Base-by-base conservation (phyloP, 2,888 invertebrate species). In the Scaeva pyrastri region DNA sequence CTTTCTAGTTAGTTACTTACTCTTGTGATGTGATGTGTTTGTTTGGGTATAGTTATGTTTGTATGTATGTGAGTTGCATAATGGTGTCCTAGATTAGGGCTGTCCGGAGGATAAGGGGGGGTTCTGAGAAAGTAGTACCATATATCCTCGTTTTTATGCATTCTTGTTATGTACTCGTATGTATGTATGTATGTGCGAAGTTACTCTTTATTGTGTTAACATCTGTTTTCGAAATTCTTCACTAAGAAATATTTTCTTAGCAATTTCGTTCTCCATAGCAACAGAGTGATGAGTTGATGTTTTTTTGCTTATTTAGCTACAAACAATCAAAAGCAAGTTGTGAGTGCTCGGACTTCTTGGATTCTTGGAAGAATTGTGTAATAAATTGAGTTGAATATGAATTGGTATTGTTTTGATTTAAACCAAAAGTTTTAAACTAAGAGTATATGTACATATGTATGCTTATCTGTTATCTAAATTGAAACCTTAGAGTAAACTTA, bases 141-240 rank as follows among this genome's bases (percentile, higher is more conserved):
- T 55, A 31, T 31, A 16, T 55, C 26, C 31, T 31, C 2, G 11
- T 56, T 31, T 55, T 16, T 31, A 16, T 31, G 11, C 31, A 31
- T 26, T 16, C 31, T n/a, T n/a, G 10, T 55, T 23, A 16, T 31
- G 8, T 31, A 4, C 26, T 6, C 26, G 2, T 31, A 31, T 2
- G 8, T 31, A 2, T 31, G 31, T 31, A 31, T 8, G 8, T 31
- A n/a, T n/a, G 26, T n/a, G 8, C 11, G n/a, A 56, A 56, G 16
- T 31, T 3, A 56, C 31, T 56, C 16, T 31, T 16, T 16, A 31
- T 16, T 56, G 31, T 31, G 31, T 31, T 56, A 56, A 56, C 56
- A 56, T 56, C 56, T 56, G 56, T 56, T 56, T 55, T n/a, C 8
- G 16, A 31, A 56, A 56, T 31, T n/a, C n/a, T 56, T 31, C 4